Evolutionary conservation across 2,113 vertebrate species (phyloP), one percentile per base, ranked within the genome.

Genomic region (Sinosuthora webbiana): DNA sequence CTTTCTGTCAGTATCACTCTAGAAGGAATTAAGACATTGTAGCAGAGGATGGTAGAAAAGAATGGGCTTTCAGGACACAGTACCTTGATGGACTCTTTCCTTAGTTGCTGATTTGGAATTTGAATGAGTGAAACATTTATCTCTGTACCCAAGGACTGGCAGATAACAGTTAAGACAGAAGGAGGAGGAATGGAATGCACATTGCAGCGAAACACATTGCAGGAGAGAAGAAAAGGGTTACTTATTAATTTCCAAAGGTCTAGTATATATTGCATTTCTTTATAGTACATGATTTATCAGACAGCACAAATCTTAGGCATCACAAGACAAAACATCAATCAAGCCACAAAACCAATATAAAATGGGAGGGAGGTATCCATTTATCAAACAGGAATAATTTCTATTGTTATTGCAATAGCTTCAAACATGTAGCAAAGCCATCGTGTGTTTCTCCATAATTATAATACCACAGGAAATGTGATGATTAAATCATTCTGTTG

Each of bases 61-160:
- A 91, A 95, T 30, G 92, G 78, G 89, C 52, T 89, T 89, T 89
- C 89, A 96, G 95, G 96, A 98, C 84, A 95, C 87, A 97, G 95
- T 99, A 99, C 99, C 99, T 99, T 99, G 98, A 95, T 98, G 98
- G 97, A 98, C 96, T 98, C 98, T 98, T 97, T 97, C 99, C 98
- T 99, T 99, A 98, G 96, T 89, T 97, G 98, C 95, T 98, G 98
- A 97, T 98, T 99, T 99, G 98, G 97, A 98, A 98, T 99, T 97
- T 97, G 99, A 98, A 97, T 99, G 99, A 98, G 98, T 99, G 98
- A 99, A 99, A 97, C 99, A 98, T 97, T 99, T 99, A 99, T 99
- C 98, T 98, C 98, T 99, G 99, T 99, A 98, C 97, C 98, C 99
- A 98, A 99, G 98, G 96, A 99, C 99, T 99, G 98, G 98, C 23